Base-by-base conservation (phyloP, 2,888 invertebrate species). In the Euphydryas editha region DNA sequence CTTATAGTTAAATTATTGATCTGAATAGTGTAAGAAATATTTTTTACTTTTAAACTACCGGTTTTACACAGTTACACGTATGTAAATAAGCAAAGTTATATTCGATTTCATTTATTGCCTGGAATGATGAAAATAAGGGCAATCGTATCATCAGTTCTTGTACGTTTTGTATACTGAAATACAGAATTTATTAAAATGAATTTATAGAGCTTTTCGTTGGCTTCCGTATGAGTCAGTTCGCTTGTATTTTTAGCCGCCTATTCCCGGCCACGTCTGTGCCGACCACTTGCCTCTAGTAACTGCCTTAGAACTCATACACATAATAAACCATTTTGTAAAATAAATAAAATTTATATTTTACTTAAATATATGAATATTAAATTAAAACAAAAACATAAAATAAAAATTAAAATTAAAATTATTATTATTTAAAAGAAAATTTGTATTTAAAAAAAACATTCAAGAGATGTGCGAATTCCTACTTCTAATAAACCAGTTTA, bases 181-280 rank as follows among this genome's bases (percentile, higher is more conserved):
- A 66, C 71, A 70, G 75, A 80, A 86, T 86, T 85, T 84, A 86
- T 85, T 82, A 76, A 75, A 76, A 70, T 79, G 81, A 83, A 86
- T 88, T 84, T 84, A 84, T 84, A 83, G 80, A 82, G 77, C 80
- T 86, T 87, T 85, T 84, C 81, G 79, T 80, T 79, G 79, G 82
- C 84, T 87, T 86, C 85, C 84, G 84, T 78, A 79, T 84, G 79
- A 76, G 75, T 90, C 89, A 88, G 80, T 80, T 76, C 77, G 75
- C 72, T 76, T 64, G 70, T 88, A 88, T 88, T 85, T 82, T 84
- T 88, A 88, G 86, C 77, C 70, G 74, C 71, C 83, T 88, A 87
- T 87, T 86, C 83, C 82, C 77, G 82, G 78, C 72, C 75, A 58
- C 72, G 72, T 75, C 75, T 74, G 74, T 70, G 69, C 70, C 60